Evolutionary conservation across 2,888 invertebrate species (phyloP), one percentile per base, ranked within the genome.

Genomic region (Luffia ferchaultella): DNA sequence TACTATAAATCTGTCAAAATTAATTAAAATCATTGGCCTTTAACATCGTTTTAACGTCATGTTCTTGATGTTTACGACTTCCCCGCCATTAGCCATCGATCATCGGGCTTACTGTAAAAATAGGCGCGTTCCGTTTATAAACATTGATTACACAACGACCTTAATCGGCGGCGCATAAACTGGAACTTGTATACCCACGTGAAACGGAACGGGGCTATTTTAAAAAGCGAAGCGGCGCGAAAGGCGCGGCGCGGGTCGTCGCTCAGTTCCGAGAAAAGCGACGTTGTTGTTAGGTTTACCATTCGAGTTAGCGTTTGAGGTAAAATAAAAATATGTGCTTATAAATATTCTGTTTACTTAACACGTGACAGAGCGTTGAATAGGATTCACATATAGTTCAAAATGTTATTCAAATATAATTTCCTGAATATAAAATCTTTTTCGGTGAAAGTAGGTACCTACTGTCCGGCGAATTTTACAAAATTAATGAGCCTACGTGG

Each of bases 211-310:
- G 30, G 30, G 30, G 30, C 12, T 30, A 30, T 30, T 30, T n/a
- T 30, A 30, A 30, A 30, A 30, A 30, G 30, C 30, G 30, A 30
- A 30, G 30, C 30, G 12, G 12, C 3, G 30, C 30, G 79, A 82
- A 80, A 67, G n/a, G n/a, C n/a, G n/a, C 66, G 43, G 9, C 43
- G 30, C 47, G 68, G 68, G 77, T 76, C 76, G 79, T 75, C 76
- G 76, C 75, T 73, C 64, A 61, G 68, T 80, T 82, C 80, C 77
- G 64, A 69, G 80, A 82, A 79, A 67, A 64, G 73, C 64, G 30
- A 30, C 30, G 30, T 30, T 12, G 30, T 30, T 12, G 12, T 12
- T 30, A 30, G 30, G 30, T 3, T 30, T 30, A 30, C 30, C 30
- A 30, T 30, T 30, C 30, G 5, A 30, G n/a, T n/a, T n/a, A n/a